phyloP scores from a whole-genome alignment of 1,140 invertebrate species.

The Eumaeus atala region DNA sequence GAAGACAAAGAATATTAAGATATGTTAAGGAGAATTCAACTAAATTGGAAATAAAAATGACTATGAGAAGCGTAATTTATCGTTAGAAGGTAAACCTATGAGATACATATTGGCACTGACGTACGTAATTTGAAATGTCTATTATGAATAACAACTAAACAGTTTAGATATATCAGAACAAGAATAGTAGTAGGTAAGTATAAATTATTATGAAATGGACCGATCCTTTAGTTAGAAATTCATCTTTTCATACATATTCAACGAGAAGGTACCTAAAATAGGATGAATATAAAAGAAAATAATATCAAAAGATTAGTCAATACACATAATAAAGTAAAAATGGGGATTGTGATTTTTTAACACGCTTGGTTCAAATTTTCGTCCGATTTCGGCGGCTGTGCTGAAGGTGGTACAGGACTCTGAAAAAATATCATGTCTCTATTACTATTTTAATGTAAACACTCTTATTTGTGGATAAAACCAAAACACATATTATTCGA shows the following conservation, averaged over 20 bases:
- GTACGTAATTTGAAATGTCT: conserved; percentile 1
- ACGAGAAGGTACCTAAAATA: no score
- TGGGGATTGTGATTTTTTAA: conserved; percentile 31
- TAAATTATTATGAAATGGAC: neutral
- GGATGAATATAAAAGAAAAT: conserved; percentile 36
- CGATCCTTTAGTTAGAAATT: no score
- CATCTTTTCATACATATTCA: no score
- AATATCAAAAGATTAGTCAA: conserved; percentile 9
- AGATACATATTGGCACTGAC: conserved; percentile 17
- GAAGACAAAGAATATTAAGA: no score
- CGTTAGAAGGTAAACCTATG: no score
- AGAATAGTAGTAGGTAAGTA: conserved; percentile 19
- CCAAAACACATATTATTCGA: conserved; percentile 12
- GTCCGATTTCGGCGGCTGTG: conserved; percentile 78
- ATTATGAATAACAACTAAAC: conserved; percentile 1
- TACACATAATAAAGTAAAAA: conserved; percentile 11
- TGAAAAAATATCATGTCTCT: conserved; percentile 64
- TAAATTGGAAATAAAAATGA: no score
- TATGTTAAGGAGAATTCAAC: no score
- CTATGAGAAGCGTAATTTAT: no score
- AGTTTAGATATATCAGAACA: conserved; percentile 18
- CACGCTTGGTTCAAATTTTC: conserved; percentile 79
- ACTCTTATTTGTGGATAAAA: no score
- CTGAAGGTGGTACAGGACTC: conserved; percentile 78
- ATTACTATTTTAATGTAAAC: no score